phyloP scores from a whole-genome alignment of 2,797 vertebrate genomes.

The Echeneis naucrates region DNA sequence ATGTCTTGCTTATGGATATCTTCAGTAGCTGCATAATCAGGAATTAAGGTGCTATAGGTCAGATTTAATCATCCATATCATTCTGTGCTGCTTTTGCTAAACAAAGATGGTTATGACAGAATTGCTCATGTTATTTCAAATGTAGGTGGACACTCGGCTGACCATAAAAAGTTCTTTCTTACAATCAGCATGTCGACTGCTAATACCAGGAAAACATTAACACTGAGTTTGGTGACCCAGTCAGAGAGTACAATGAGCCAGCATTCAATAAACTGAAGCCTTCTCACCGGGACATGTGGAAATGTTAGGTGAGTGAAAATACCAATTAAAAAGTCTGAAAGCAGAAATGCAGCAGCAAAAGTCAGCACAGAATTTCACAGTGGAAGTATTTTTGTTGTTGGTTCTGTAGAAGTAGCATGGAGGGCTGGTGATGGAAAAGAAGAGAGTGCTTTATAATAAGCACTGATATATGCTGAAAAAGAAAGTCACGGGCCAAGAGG shows the following conservation, averaged over 20 bases:
- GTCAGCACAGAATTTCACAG: background rate
- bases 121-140: background rate
- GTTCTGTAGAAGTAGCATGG: background rate
- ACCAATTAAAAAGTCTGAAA: background rate
- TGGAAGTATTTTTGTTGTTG: background rate
- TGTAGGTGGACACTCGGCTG: background rate
- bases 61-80: background rate
- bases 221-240: no score
- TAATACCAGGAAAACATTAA: background rate
- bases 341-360: background rate
- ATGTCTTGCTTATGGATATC: background rate
- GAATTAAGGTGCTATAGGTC: background rate
- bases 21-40: background rate
- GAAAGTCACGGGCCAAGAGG: background rate
- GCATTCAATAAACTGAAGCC: no score
- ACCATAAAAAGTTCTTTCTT: background rate
- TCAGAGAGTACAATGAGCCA: background rate
- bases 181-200: background rate
- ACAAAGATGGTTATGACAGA: background rate
- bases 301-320: background rate
- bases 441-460: background rate
- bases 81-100: background rate
- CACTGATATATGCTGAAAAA: no score
- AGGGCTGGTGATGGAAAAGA: background rate
- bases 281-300: background rate